Percentiles rank a stretch among this genome's conserved stretches.
Evolutionary conservation across 2,888 invertebrate genomes (phyloP).

Genomic region (Tetragnatha montana): DNA sequence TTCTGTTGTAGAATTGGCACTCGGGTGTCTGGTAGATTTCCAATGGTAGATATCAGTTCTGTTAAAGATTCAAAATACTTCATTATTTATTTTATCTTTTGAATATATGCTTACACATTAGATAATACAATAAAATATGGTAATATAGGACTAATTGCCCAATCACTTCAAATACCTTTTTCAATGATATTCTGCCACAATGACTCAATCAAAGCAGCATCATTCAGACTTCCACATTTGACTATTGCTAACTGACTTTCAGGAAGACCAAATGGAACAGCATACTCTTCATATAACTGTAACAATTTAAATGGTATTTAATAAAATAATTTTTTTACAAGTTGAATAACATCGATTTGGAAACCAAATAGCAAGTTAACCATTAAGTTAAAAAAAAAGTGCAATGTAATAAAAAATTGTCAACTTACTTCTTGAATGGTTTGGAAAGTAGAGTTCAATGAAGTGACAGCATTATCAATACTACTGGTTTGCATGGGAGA

Average conservation of each 20-base stretch:
- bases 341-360: background rate
- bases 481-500: constrained; percentile 71
- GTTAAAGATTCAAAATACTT: constrained; percentile 47
- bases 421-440: constrained; percentile 88
- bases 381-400: background rate
- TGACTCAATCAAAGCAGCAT: constrained; percentile 89
- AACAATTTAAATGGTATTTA: background rate
- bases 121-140: background rate
- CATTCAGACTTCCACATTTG: constrained; percentile 94
- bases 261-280: constrained; percentile 91
- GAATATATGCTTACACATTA: background rate
- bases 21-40: constrained; percentile 71
- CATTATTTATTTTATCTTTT: background rate
- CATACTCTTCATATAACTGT: constrained; percentile 92
- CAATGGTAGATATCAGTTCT: constrained; percentile 73
- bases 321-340: background rate
- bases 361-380: background rate
- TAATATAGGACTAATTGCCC: background rate
- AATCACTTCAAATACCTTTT: constrained; percentile 73
- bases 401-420: background rate
- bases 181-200: constrained; percentile 90
- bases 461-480: constrained; percentile 80
- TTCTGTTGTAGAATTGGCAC: constrained; percentile 81
- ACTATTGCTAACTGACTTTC: constrained; percentile 96
- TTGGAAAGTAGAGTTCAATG: constrained; percentile 87